Conservation (phyloP, 2,888 invertebrate species). For the Deilephila elpenor region DNA sequence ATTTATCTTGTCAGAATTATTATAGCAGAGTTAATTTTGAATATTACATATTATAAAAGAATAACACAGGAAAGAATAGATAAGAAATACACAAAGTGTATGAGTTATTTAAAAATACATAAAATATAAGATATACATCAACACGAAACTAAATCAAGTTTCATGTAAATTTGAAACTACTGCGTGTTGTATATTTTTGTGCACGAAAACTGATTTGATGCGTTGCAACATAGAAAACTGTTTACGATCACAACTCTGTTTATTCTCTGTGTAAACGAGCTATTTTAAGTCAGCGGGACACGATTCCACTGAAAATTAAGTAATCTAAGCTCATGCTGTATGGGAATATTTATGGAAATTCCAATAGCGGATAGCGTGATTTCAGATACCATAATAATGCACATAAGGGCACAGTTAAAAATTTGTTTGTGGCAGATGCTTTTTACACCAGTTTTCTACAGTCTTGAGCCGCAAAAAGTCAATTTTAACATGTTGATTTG, state of each 20-base stretch:
- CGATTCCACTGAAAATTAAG: conserved; percentile 33
- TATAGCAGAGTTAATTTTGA: no score
- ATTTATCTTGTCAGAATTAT: no score
- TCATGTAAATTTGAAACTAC: background rate
- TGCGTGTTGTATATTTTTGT: conserved; percentile 8
- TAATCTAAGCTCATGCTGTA: conserved; percentile 27
- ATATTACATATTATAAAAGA: no score
- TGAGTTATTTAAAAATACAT: no score
- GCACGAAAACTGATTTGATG: conserved; percentile 2
- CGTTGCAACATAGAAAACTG: conserved; percentile 18
- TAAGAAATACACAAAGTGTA: no score
- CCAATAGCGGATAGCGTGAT: background rate
- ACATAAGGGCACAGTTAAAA: no score
- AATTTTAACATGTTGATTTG: no score
- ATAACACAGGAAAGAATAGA: no score
- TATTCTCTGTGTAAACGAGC: conserved; percentile 36
- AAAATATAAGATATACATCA: background rate
- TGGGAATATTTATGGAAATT: conserved; percentile 1
- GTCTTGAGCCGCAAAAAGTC: no score
- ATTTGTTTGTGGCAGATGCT: no score
- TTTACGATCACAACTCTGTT: conserved; percentile 30
- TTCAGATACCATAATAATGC: background rate
- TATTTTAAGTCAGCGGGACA: conserved; percentile 43
- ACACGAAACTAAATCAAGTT: background rate
- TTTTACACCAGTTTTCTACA: no score